Base-by-base conservation (phyloP, 2,113 vertebrate genomes). In the Oncorhynchus gorbuscha region DNA sequence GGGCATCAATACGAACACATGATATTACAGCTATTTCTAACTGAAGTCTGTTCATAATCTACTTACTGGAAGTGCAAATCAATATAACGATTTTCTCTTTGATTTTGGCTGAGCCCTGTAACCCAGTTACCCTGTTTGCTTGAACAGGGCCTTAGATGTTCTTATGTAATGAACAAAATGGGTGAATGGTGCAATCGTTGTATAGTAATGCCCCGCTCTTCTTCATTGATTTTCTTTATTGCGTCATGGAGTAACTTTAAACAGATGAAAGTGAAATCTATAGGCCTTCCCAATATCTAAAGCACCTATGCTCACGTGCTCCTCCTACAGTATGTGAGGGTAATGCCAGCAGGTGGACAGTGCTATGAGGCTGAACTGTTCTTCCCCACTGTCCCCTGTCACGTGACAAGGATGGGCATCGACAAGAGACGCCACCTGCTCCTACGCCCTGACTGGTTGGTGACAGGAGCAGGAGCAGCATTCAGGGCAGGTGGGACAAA, bases 291-390 rank as follows among this genome's bases (percentile, higher is more conserved):
- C 5, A 66, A 4, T 14, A 26, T 39, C 35, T 39, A 39, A 32
- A 66, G 26, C 9, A 66, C 14, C 3, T 30, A n/a, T 35, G 35
- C 16, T 35, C 14, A 18, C 14, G 13, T 62, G 35, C 24, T 18
- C 28, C 3, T 45, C 22, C 22, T 79, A n/a, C 59, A 98, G 96
- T 97, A 96, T 49, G 4, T 97, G 9, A 83, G 90, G 20, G 94
- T 94, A 67, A 92, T 98, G 92, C 94, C 95, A 0, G 74, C 61
- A 0, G 95, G 95, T 0, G 96, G 89, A 7, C 94, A 85, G 70
- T 97, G 97, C 75, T 96, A 95, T 0, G 92, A 94, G 20, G 86
- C 93, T 0, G 94, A 95, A 0, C 93, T 95, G 0, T 97, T 97
- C 84, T 94, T 95, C 49, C 89, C 94, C 79, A 88, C 93, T 0